Conservation (phyloP, 2,113 vertebrate species). For the Sterrhoptilus dennistouni region DNA sequence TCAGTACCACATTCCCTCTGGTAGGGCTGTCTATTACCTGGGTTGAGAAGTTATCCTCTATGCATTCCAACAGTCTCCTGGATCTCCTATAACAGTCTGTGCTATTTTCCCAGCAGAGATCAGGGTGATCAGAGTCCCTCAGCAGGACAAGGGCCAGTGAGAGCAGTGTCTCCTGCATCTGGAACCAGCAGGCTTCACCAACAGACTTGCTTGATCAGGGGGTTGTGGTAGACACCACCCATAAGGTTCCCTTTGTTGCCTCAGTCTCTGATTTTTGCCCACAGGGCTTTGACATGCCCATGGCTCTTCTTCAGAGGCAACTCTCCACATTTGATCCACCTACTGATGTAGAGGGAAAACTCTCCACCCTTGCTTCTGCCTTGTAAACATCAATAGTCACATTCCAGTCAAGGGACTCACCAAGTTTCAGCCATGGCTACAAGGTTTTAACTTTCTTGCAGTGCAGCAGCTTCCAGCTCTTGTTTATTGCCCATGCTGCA, state of each 20-base stretch:
- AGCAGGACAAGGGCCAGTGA: too few species aligned
- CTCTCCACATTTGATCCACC: neutral
- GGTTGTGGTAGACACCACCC: neutral
- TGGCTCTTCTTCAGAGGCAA: neutral
- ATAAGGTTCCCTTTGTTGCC: neutral
- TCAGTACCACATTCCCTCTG: neutral
- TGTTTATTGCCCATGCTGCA: neutral
- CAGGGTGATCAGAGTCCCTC: neutral
- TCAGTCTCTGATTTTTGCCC: neutral
- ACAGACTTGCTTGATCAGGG: neutral
- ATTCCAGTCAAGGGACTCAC: neutral
- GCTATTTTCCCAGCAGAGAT: neutral
- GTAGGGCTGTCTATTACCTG: neutral
- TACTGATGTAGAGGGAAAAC: neutral
- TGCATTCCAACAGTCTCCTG: neutral
- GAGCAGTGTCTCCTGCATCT: neutral
- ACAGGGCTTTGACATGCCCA: too few species aligned
- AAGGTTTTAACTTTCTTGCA: neutral
- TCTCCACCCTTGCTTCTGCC: neutral
- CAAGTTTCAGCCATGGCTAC: neutral
- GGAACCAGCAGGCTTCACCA: neutral
- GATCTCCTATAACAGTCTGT: neutral
- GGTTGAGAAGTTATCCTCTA: neutral
- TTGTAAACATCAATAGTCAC: too few species aligned
- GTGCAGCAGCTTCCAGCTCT: neutral